A percentile compares a stretch with the other conserved stretches of the same genome.
phyloP scores from a whole-genome alignment of 2,888 invertebrate species.

The Ferrisia virgata region DNA sequence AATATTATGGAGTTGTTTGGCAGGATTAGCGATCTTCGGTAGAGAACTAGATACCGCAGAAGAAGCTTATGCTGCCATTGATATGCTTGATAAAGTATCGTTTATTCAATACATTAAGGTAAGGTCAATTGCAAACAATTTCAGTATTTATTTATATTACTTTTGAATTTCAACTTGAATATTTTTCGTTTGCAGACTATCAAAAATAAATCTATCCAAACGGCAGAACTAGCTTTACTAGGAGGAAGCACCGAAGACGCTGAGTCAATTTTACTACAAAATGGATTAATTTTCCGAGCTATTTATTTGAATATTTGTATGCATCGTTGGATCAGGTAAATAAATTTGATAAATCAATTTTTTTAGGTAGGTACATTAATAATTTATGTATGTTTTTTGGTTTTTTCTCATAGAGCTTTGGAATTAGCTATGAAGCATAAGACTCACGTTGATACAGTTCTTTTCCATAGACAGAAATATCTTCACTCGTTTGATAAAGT shows the following conservation, averaged over 20 bases:
- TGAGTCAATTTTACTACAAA: conserved; percentile 68
- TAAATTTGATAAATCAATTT: not conserved
- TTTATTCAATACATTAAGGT: conserved; percentile 81
- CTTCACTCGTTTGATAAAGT: conserved; percentile 60
- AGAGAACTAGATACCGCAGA: conserved; percentile 87
- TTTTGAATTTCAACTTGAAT: not conserved
- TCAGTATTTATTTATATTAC: not conserved
- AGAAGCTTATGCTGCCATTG: conserved; percentile 89
- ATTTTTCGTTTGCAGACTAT: conserved; percentile 54
- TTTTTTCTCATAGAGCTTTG: conserved; percentile 60
- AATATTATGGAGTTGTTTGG: conserved; percentile 88
- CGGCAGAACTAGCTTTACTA: conserved; percentile 66
- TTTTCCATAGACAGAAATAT: conserved; percentile 65
- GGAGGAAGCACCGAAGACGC: conserved; percentile 68
- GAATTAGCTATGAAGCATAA: conserved; percentile 72
- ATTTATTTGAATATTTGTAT: conserved; percentile 68
- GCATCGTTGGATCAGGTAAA: conserved; percentile 71
- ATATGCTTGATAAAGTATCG: conserved; percentile 79
- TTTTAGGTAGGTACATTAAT: not conserved
- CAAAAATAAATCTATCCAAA: conserved; percentile 59
- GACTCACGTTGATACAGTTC: conserved; percentile 69
- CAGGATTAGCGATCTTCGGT: conserved; percentile 82
- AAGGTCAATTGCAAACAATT: no score
- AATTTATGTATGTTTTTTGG: not conserved
- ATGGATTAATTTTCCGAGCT: conserved; percentile 66